These are phyloP conservation scores for Agonopterix alstromeriana DNA, from an alignment of 2,888 invertebrate species.

Conservation along the genomic window DNA sequence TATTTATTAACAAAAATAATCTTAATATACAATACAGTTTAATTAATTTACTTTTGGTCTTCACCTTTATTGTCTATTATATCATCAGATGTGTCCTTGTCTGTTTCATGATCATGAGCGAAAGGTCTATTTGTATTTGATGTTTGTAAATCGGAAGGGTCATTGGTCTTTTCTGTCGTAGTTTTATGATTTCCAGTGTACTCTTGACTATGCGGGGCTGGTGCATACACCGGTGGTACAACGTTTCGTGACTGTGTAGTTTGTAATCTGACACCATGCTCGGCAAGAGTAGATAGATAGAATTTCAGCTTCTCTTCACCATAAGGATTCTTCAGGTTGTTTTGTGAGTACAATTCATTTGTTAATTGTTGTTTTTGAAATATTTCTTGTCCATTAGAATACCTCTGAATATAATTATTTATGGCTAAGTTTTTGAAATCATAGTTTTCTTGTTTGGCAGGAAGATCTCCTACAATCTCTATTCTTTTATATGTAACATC, in stretches of 20 bases:
- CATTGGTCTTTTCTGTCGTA: too few species aligned
- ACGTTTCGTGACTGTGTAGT: not conserved
- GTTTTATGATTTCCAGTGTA: too few species aligned
- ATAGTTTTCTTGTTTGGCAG: conserved; percentile 29
- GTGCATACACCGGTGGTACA: too few species aligned
- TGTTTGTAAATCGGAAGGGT: too few species aligned
- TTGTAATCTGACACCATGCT: not conserved
- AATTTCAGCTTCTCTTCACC: conserved; percentile 35
- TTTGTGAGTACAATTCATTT: conserved; percentile 17
- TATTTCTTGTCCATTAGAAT: conserved; percentile 22
- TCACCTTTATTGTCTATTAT: too few species aligned
- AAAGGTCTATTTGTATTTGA: too few species aligned
- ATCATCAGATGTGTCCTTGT: too few species aligned
- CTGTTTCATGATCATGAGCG: too few species aligned
- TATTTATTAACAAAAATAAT: too few species aligned
- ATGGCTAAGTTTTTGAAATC: conserved; percentile 48
- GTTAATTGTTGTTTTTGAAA: conserved; percentile 22
- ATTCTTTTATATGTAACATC: conserved; percentile 22
- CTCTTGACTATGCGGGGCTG: too few species aligned
- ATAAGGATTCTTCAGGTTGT: conserved; percentile 13
- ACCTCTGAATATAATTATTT: conserved; percentile 31
- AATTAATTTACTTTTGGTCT: too few species aligned
- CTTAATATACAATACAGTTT: too few species aligned
- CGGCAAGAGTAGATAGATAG: conserved; percentile 22
- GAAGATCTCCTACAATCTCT: conserved; percentile 9